Conservation (phyloP, 2,113 vertebrate genomes). For the Genyomyrus donnyi region DNA sequence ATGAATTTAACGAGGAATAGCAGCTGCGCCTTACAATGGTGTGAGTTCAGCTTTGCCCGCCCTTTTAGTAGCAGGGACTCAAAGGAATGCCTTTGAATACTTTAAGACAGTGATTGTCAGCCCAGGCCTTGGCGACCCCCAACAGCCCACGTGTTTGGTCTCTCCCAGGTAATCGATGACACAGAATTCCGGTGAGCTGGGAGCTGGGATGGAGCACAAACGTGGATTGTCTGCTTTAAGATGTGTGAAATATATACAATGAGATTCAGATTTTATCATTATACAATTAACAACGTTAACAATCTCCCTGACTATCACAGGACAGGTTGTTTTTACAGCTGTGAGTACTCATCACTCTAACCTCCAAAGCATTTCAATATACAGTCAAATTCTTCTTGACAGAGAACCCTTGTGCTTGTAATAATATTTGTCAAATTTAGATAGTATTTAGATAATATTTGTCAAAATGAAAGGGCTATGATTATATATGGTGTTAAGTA, state of each 20-base stretch:
- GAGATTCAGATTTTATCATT: neutral
- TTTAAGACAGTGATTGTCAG: neutral
- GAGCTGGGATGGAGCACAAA: neutral
- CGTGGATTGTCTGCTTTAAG: neutral
- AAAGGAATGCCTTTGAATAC: neutral
- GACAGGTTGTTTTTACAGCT: neutral
- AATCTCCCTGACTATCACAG: neutral
- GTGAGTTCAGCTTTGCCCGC: neutral
- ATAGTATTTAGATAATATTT: neutral
- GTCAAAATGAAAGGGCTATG: neutral
- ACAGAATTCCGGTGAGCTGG: neutral
- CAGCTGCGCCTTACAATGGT: neutral
- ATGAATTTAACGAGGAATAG: neutral
- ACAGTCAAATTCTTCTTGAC: neutral
- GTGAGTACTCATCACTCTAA: neutral
- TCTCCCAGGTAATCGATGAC: neutral
- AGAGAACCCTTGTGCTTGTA: neutral
- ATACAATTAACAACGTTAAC: neutral
- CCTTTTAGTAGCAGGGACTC: neutral
- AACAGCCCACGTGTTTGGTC: neutral
- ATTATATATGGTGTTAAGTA: neutral
- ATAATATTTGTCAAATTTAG: neutral
- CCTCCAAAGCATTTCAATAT: neutral
- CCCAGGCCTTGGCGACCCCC: neutral
- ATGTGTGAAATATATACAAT: neutral